Conservation (phyloP, 2,113 vertebrate genomes). For the Engraulis encrasicolus region DNA sequence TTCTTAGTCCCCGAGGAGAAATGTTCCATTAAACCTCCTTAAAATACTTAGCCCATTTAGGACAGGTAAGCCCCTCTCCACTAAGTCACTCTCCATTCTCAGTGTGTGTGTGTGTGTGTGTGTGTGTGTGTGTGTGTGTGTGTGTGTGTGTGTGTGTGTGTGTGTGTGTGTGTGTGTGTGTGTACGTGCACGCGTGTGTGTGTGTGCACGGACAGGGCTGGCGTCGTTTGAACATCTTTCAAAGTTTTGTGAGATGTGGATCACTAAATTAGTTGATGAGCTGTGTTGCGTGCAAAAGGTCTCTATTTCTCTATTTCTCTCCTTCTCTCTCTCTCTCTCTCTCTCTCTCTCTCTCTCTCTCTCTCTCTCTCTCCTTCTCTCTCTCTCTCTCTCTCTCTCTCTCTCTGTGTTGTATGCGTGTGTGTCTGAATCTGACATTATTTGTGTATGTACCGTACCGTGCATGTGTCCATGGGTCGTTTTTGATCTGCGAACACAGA, state of each 20-base stretch:
- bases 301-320: too few relatives aligned
- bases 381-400: too few relatives aligned
- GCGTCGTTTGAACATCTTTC: neutral
- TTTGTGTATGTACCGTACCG: neutral
- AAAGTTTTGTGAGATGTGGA: neutral
- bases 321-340: too few relatives aligned
- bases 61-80: neutral
- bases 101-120: neutral
- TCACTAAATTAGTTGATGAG: neutral
- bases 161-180: neutral
- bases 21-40: neutral
- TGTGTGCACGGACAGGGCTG: neutral
- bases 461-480: neutral
- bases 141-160: neutral
- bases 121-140: neutral
- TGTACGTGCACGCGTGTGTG: neutral
- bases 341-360: too few relatives aligned
- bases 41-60: conserved; percentile 12
- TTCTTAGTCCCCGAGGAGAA: neutral
- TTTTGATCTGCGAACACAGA: neutral
- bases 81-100: neutral
- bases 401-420: neutral
- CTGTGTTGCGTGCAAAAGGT: neutral
- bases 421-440: conserved; percentile 19
- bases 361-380: too few relatives aligned